phyloP scores from a whole-genome alignment of 2,888 invertebrate genomes.

The Epinotia bilunana region DNA sequence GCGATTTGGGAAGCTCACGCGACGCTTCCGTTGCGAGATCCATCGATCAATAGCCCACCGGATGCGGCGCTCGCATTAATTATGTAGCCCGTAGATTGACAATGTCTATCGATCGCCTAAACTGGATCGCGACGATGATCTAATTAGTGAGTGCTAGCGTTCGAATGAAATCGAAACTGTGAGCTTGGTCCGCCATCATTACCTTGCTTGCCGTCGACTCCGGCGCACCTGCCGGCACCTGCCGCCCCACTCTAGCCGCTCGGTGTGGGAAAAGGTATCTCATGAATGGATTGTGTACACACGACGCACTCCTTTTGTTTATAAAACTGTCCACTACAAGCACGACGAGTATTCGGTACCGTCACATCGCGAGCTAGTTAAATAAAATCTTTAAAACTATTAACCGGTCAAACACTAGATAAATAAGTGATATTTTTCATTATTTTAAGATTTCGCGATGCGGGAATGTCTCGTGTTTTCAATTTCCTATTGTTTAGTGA shows the following conservation, averaged over 20 bases:
- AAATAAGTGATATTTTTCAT: slow-evolving; percentile 54
- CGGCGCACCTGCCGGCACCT: slow-evolving; percentile 72
- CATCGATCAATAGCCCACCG: slow-evolving; percentile 64
- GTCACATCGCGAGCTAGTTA: slow-evolving; percentile 66
- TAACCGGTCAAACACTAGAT: slow-evolving; percentile 52
- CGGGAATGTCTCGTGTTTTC: slow-evolving; percentile 52
- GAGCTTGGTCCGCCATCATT: slow-evolving; percentile 51
- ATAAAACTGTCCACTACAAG: slow-evolving; percentile 81
- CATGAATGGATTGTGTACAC: slow-evolving; percentile 76
- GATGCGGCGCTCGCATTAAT: slow-evolving; percentile 64
- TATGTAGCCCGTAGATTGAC: slow-evolving; percentile 58
- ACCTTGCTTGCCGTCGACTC: slow-evolving; percentile 56
- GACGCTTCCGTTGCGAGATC: slow-evolving; percentile 66
- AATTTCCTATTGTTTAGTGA: slow-evolving; percentile 66
- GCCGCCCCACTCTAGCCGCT: slow-evolving; percentile 56
- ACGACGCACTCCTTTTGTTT: slow-evolving; percentile 76
- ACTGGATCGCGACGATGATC: slow-evolving; percentile 56
- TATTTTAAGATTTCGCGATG: slow-evolving; percentile 60
- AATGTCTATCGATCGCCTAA: slow-evolving; percentile 54
- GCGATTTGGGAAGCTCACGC: slow-evolving; percentile 76
- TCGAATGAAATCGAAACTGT: slow-evolving; percentile 68
- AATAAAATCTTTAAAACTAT: slow-evolving; percentile 59
- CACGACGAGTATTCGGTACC: slow-evolving; percentile 66
- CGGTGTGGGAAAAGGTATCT: slow-evolving; percentile 77
- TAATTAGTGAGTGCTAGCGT: slow-evolving; percentile 61